phyloP scores from a whole-genome alignment of 2,797 vertebrate genomes.

The Hoplostethus mediterraneus region DNA sequence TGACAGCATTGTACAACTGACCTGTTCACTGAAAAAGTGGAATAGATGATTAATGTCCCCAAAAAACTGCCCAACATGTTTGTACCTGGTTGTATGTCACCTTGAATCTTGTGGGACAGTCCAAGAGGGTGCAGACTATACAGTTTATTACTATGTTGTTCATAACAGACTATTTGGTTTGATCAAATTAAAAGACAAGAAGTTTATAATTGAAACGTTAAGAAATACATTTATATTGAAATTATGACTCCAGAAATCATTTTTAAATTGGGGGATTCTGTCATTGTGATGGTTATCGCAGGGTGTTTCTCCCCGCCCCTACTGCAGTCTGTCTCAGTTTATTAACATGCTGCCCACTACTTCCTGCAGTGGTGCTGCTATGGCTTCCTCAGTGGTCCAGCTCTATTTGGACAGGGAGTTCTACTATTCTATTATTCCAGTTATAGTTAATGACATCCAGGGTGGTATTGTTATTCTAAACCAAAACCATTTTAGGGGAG shows the following conservation, averaged over 20 bases:
- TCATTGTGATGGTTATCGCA: slow-evolving; percentile 43
- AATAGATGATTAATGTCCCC: too few relatives aligned
- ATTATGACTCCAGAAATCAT: background rate
- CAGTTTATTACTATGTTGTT: background rate
- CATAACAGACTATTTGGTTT: too few relatives aligned
- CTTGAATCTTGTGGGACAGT: too few relatives aligned
- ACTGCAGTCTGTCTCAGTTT: slow-evolving; percentile 56
- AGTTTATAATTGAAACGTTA: background rate
- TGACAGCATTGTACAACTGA: too few relatives aligned
- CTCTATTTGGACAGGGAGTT: slow-evolving; percentile 5
- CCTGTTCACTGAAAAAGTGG: too few relatives aligned
- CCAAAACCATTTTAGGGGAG: background rate
- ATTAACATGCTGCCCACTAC: slow-evolving; percentile 69
- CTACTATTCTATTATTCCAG: too few relatives aligned
- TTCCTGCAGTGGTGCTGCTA: slow-evolving; percentile 62
- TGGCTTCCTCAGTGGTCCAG: slow-evolving; percentile 22
- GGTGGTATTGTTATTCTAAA: background rate
- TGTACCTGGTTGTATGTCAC: too few relatives aligned
- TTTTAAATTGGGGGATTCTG: slow-evolving; percentile 25
- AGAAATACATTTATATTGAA: background rate
- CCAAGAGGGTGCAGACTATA: too few relatives aligned
- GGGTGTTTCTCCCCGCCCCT: slow-evolving; percentile 35
- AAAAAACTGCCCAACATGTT: too few relatives aligned
- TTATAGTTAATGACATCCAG: background rate
- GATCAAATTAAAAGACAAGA: too few relatives aligned